Evolutionary conservation across 2,113 vertebrate genomes (phyloP), one percentile per base, ranked within the genome.

Genomic region (Scophthalmus maximus): DNA sequence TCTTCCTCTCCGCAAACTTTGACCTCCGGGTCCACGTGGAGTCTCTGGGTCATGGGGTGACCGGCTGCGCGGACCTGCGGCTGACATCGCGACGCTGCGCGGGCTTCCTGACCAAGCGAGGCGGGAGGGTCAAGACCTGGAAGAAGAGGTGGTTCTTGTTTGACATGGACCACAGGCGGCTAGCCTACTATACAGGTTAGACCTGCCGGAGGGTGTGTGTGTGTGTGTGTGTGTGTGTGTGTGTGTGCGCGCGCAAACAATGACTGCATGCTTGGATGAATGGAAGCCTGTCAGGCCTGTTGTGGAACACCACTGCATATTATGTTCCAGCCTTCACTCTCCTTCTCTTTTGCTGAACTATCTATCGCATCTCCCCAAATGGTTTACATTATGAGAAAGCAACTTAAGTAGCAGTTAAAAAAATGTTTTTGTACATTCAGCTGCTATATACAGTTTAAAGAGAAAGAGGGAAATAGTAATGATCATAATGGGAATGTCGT

Each of bases 141-240:
- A 95, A 90, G 90, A 96, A 96, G 76, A 94, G 96, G 0, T 97
- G 96, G 96, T 97, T 97, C 83, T 91, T 95, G 68, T 97, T 97
- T 30, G 96, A 97, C 87, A 92, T 93, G 58, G 94, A 95, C 76
- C 94, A 95, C 57, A 92, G 90, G 14, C 85, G 95, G 22, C 90
- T 97, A 46, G 94, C 95, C 26, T 97, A 97, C 88, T 97, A 95
- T 10, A 92, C 94, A 1, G 95, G 96, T 96, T 61, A 59, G 87
- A 80, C 76, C 1, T 42, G 74, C 58, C 61, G 53, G 32, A 36
- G 47, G 27, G 47, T 55, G 27, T 3, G 18, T 9, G 32, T 5
- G 32, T 6, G 9, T 6, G 5, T 34, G 32, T 34, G 5, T 5
- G 15, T 25, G 22, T 12, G 14, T 5, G 38, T 12, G 38, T 6